Conservation (phyloP, 2,797 vertebrate species). For the Galaxias olidus region DNA sequence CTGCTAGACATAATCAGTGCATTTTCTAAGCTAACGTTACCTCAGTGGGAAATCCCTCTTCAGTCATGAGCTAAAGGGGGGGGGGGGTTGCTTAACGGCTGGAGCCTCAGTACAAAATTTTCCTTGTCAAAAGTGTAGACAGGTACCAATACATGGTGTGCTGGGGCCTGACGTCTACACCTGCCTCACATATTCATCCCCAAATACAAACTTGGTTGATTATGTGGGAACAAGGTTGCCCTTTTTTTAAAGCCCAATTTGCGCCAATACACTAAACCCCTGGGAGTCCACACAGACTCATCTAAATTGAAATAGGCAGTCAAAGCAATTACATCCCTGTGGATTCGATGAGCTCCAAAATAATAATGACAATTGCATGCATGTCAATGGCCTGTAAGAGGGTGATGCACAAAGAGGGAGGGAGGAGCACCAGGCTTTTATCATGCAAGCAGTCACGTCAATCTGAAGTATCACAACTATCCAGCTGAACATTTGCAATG, state of each 20-base stretch:
- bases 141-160: no score
- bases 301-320: constrained; percentile 45
- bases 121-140: no score
- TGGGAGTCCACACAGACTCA: background rate
- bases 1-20: constrained; percentile 13
- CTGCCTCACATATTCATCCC: no score
- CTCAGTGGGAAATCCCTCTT: constrained; percentile 35
- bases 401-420: background rate
- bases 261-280: no score
- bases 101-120: no score
- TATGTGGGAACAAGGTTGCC: no score
- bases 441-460: background rate
- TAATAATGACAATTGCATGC: constrained; percentile 18
- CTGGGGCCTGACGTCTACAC: no score
- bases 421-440: constrained; percentile 2
- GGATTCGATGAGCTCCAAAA: constrained; percentile 21
- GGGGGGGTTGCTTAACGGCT: no score
- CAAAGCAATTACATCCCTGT: constrained; percentile 41
- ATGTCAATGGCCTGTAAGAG: constrained; percentile 12
- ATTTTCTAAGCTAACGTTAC: constrained; percentile 27
- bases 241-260: no score
- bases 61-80: constrained; percentile 21
- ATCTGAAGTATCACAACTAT: no score
- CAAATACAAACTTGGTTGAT: no score
- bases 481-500: no score